Conservation (phyloP, 1,140 invertebrate species). For the Asbolus verrucosus region DNA sequence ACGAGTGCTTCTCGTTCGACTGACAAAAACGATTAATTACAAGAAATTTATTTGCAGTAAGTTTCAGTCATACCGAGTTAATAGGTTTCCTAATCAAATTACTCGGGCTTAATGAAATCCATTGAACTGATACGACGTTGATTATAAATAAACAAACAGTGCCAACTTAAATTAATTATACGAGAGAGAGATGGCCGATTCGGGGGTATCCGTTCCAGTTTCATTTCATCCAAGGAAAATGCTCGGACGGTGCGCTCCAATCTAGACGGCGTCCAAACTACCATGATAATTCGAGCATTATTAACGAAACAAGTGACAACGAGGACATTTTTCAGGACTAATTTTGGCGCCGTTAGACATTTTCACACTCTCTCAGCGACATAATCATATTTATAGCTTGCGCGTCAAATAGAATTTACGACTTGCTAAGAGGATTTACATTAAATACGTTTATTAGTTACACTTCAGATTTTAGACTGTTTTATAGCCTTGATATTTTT, state of each 20-base stretch:
- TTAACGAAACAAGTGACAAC: background rate
- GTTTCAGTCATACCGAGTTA: conserved; percentile 37
- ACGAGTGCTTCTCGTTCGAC: background rate
- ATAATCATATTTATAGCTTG: background rate
- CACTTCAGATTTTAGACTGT: background rate
- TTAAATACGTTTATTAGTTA: conserved; percentile 4
- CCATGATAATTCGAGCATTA: conserved; percentile 6
- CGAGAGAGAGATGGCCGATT: conserved; percentile 25
- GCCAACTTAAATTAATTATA: conserved; percentile 61
- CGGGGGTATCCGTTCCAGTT: conserved; percentile 11
- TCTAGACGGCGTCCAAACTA: conserved; percentile 1
- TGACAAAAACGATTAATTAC: conserved; percentile 21
- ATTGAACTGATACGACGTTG: conserved; percentile 61
- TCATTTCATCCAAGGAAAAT: conserved; percentile 16
- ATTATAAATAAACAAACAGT: conserved; percentile 62
- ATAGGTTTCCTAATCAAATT: conserved; percentile 60
- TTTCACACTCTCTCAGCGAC: background rate
- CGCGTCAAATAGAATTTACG: background rate
- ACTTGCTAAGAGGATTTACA: conserved; percentile 1
- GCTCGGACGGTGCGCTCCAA: conserved; percentile 23
- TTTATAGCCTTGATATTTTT: no score
- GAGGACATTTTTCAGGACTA: background rate
- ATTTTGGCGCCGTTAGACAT: background rate
- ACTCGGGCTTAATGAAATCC: conserved; percentile 60
- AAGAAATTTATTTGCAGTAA: conserved; percentile 23